These are phyloP conservation scores for Drosophila orena DNA, from an alignment of 1,140 invertebrate genomes.

Conservation along the genomic window DNA sequence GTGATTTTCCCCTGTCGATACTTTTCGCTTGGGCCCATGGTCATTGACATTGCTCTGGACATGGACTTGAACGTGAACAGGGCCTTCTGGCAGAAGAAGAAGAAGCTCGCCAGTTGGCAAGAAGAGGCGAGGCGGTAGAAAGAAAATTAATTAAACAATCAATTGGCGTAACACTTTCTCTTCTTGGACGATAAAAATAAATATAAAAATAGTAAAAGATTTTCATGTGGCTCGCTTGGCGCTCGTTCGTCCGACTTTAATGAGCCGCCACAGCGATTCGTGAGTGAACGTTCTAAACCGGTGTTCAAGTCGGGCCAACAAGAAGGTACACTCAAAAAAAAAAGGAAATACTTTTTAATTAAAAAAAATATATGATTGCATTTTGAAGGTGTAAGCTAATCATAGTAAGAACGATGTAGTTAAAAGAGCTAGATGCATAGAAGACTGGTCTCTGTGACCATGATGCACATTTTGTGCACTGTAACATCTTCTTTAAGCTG, in stretches of 20 bases:
- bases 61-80: conserved; percentile 29
- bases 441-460: too few species aligned
- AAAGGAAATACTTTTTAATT: neutral
- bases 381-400: neutral
- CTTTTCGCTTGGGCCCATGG: conserved; percentile 31
- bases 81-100: conserved; percentile 15
- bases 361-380: neutral
- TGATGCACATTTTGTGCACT: too few species aligned
- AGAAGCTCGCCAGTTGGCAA: conserved; percentile 33
- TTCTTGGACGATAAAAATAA: conserved; percentile 78
- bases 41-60: conserved; percentile 54
- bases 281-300: conserved; percentile 75
- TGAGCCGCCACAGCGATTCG: conserved; percentile 46
- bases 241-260: conserved; percentile 40
- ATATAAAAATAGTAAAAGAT: conserved; percentile 64
- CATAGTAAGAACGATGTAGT: too few species aligned
- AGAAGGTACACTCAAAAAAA: conserved; percentile 16
- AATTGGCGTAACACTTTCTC: conserved; percentile 83
- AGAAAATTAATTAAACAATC: conserved; percentile 82
- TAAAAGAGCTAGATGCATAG: too few species aligned
- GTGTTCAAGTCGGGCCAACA: conserved; percentile 34
- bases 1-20: conserved; percentile 5
- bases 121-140: conserved; percentile 58
- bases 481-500: too few species aligned
- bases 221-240: conserved; percentile 43